Evolutionary conservation across 2,113 vertebrate species (phyloP).

Genomic region (Cynopterus brachyotis): DNA sequence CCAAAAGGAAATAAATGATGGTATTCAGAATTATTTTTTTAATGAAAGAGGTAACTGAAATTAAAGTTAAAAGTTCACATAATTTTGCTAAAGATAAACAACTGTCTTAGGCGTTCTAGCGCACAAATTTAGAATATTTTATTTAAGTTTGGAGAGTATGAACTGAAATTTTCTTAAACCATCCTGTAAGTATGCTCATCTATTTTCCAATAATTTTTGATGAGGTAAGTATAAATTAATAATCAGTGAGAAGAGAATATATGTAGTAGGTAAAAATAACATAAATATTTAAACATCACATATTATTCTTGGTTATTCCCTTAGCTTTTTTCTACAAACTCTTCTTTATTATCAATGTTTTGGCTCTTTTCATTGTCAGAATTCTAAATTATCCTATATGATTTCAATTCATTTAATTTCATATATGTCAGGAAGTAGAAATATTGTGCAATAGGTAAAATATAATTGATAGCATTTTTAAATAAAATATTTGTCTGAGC

Average conservation of each 20-base stretch:
- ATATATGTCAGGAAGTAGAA: conserved; percentile 1
- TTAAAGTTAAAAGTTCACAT: conserved; percentile 66
- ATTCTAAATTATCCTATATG: conserved; percentile 18
- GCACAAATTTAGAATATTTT: neutral
- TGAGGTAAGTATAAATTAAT: neutral
- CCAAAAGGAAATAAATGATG: conserved; percentile 71
- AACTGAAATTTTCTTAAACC: conserved; percentile 34
- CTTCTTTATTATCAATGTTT: neutral
- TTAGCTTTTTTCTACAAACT: neutral
- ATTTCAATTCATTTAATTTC: conserved; percentile 45
- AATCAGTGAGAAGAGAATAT: neutral
- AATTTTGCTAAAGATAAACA: conserved; percentile 61
- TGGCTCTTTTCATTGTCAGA: neutral
- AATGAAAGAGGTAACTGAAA: conserved; percentile 70
- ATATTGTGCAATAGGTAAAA: conserved; percentile 20
- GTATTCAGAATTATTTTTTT: conserved; percentile 56
- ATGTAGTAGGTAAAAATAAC: neutral
- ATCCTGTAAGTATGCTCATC: neutral
- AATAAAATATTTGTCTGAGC: neutral
- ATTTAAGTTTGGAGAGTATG: neutral
- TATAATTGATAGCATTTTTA: neutral
- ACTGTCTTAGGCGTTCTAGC: neutral
- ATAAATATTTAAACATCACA: conserved; percentile 16
- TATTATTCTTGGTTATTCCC: neutral
- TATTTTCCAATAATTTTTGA: conserved; percentile 19